Percentiles rank a stretch among this genome's conserved stretches.
Evolutionary conservation across 2,797 vertebrate species (phyloP).

Genomic region (Podargus strigoides): DNA sequence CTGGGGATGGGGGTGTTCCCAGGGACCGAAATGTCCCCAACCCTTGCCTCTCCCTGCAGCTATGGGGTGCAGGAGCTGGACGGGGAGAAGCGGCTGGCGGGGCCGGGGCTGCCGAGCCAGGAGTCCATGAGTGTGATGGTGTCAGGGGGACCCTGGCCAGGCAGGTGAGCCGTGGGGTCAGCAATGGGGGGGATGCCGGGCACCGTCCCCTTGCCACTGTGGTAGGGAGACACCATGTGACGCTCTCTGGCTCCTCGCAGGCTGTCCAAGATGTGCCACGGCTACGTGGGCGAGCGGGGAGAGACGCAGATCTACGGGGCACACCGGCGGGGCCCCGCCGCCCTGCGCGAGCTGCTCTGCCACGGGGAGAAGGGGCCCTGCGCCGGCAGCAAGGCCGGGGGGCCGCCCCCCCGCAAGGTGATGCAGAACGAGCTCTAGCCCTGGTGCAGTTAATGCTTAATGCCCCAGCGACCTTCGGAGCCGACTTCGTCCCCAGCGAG

Average conservation of each 20-base stretch:
- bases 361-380: slow-evolving; percentile 23
- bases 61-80: slow-evolving; percentile 70
- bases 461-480: slow-evolving; percentile 45
- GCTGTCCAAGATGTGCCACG: slow-evolving; percentile 65
- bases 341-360: slow-evolving; percentile 67
- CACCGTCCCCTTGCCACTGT: rapidly evolving
- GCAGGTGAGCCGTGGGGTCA: not conserved
- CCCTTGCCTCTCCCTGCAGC: slow-evolving; percentile 1
- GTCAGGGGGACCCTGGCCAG: slow-evolving; percentile 68
- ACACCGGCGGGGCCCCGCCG: slow-evolving; percentile 11
- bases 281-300: slow-evolving; percentile 68
- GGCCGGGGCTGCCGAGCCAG: slow-evolving; percentile 58
- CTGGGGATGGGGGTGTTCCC: not conserved
- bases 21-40: not conserved
- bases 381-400: not conserved
- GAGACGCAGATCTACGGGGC: slow-evolving; percentile 63
- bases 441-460: slow-evolving; percentile 44
- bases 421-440: slow-evolving; percentile 50
- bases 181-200: rapidly evolving
- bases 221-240: rapidly evolving
- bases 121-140: slow-evolving; percentile 56
- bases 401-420: not conserved
- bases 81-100: slow-evolving; percentile 57
- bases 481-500: not conserved
- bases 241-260: not conserved